Conservation (phyloP, 1,140 invertebrate species). For the Achroia grisella region DNA sequence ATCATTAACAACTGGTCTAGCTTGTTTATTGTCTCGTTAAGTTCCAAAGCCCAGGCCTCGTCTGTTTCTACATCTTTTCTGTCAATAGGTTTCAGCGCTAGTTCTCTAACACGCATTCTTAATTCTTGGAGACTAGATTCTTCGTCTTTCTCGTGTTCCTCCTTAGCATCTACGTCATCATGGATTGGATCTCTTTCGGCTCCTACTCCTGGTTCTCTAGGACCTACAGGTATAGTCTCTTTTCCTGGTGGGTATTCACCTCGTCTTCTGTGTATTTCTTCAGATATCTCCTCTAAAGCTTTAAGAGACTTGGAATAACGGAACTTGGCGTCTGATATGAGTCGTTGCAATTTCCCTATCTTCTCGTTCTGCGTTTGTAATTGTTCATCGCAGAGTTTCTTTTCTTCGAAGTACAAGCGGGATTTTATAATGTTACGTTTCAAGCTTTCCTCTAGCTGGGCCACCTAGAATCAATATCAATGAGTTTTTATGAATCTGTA, state of each 20-base stretch:
- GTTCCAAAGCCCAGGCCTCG: slow-evolving; percentile 77
- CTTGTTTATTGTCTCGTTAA: slow-evolving; percentile 78
- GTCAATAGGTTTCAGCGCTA: slow-evolving; percentile 77
- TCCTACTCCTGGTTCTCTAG: slow-evolving; percentile 91
- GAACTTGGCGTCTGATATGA: slow-evolving; percentile 86
- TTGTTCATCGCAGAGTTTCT: slow-evolving; percentile 92
- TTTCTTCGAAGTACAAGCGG: slow-evolving; percentile 95
- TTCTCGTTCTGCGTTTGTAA: slow-evolving; percentile 91
- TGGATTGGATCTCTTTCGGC: slow-evolving; percentile 81
- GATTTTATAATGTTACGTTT: slow-evolving; percentile 87
- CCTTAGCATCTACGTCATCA: slow-evolving; percentile 56
- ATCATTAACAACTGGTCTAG: slow-evolving; percentile 78
- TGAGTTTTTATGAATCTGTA: no score
- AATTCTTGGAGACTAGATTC: slow-evolving; percentile 69
- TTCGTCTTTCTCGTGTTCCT: slow-evolving; percentile 49
- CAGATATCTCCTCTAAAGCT: slow-evolving; percentile 92
- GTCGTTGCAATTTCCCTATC: slow-evolving; percentile 86
- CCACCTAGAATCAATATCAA: slow-evolving; percentile 64
- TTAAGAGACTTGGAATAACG: slow-evolving; percentile 89
- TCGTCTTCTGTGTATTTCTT: slow-evolving; percentile 88
- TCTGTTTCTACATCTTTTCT: slow-evolving; percentile 76
- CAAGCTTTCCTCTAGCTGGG: slow-evolving; percentile 84
- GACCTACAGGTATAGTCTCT: slow-evolving; percentile 74
- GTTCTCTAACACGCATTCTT: slow-evolving; percentile 74
- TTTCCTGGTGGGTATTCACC: slow-evolving; percentile 61